These are phyloP conservation scores for Spatulosminthurus flaviceps DNA, from an alignment of 2,888 invertebrate species.

Conservation along the genomic window DNA sequence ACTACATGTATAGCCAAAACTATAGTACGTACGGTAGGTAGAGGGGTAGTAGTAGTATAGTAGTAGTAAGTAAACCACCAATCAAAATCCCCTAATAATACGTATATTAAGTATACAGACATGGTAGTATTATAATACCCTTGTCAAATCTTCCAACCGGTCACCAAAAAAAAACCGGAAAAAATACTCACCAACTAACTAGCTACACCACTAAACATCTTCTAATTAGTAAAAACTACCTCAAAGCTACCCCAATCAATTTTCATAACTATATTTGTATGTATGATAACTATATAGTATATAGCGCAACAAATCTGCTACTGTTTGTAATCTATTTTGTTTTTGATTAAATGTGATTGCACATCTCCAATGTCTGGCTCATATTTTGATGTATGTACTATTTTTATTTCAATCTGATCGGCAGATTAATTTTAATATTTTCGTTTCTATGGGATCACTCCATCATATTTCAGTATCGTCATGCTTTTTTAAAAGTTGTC, in stretches of 20 bases:
- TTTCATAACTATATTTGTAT: background rate
- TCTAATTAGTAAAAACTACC: conserved; percentile 39
- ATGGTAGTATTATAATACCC: background rate
- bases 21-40: too few relatives aligned
- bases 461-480: too few relatives aligned
- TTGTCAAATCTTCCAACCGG: background rate
- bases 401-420: background rate
- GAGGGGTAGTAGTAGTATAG: conserved; percentile 1
- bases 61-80: conserved; percentile 11
- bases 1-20: too few relatives aligned
- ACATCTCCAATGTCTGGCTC: conserved; percentile 16
- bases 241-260: conserved; percentile 41
- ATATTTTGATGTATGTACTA: background rate
- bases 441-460: background rate
- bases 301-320: too few relatives aligned
- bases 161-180: background rate
- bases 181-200: background rate
- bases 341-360: too few relatives aligned
- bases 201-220: conserved; percentile 28
- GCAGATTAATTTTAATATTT: background rate
- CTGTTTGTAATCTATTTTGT: too few relatives aligned
- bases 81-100: conserved; percentile 15
- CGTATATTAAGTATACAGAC: background rate
- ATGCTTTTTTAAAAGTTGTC: too few relatives aligned
- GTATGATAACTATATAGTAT: too few relatives aligned